Evolutionary conservation across 2,888 invertebrate genomes (phyloP).

Genomic region (Melinaea marsaeus): DNA sequence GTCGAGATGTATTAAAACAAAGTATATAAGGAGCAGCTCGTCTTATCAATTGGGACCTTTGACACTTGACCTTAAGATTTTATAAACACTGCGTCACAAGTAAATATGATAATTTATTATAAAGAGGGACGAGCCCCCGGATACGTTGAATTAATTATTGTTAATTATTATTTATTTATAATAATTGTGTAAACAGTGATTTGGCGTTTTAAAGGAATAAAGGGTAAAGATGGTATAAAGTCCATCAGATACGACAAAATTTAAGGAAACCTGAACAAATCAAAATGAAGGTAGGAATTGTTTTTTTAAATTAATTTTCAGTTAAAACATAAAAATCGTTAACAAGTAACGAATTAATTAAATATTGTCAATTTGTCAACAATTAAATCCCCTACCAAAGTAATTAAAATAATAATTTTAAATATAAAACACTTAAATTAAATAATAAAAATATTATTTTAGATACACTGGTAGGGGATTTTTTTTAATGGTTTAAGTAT

Average conservation of each 20-base stretch:
- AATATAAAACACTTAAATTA: too few species aligned
- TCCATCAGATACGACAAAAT: not conserved
- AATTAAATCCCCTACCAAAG: too few species aligned
- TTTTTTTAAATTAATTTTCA: too few species aligned
- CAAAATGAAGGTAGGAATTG: too few species aligned
- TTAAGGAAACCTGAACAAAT: too few species aligned
- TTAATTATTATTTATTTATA: not conserved
- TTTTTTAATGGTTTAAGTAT: too few species aligned
- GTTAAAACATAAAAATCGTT: too few species aligned
- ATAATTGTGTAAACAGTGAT: not conserved
- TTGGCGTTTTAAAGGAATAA: not conserved
- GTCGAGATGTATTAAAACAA: slow-evolving; percentile 42
- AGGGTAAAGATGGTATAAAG: not conserved
- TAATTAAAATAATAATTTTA: too few species aligned
- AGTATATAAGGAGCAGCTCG: slow-evolving; percentile 51
- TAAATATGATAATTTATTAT: slow-evolving; percentile 25
- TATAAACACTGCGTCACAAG: slow-evolving; percentile 29
- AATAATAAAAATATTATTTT: too few species aligned
- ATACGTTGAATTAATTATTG: slow-evolving; percentile 8
- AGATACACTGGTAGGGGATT: too few species aligned
- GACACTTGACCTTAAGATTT: slow-evolving; percentile 30
- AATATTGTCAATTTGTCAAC: too few species aligned
- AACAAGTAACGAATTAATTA: too few species aligned
- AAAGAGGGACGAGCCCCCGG: slow-evolving; percentile 56
- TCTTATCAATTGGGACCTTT: slow-evolving; percentile 54